These are phyloP conservation scores for Drusus annulatus DNA, from an alignment of 1,140 invertebrate species.

Conservation along the genomic window DNA sequence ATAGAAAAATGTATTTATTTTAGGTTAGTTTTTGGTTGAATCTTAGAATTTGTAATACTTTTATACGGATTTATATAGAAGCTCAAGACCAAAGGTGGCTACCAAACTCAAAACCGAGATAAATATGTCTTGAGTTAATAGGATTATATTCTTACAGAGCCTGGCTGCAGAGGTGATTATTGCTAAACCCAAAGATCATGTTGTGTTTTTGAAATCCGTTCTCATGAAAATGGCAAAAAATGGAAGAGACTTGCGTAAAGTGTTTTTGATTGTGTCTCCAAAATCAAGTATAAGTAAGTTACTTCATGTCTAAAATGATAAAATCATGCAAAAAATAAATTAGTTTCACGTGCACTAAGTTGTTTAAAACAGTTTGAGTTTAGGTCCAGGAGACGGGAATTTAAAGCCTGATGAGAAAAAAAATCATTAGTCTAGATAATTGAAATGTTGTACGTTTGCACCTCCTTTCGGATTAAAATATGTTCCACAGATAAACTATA, in stretches of 20 bases:
- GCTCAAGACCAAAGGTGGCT: too few relatives aligned
- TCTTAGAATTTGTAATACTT: background rate
- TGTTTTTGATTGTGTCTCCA: slow-evolving; percentile 5
- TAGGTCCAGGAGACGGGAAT: too few relatives aligned
- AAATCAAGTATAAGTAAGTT: slow-evolving; percentile 2
- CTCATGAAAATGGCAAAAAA: slow-evolving; percentile 25
- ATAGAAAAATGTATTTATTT: background rate
- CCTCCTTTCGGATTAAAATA: too few relatives aligned
- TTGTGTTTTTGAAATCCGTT: slow-evolving; percentile 7
- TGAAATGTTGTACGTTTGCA: too few relatives aligned
- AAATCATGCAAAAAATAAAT: too few relatives aligned
- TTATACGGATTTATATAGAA: background rate
- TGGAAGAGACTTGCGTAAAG: slow-evolving; percentile 15
- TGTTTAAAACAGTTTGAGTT: too few relatives aligned
- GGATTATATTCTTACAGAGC: background rate
- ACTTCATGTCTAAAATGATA: too few relatives aligned
- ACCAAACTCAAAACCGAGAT: background rate
- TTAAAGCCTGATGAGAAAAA: too few relatives aligned
- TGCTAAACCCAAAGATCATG: slow-evolving; percentile 13
- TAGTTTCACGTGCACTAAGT: too few relatives aligned
- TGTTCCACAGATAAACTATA: too few relatives aligned
- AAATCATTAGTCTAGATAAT: too few relatives aligned
- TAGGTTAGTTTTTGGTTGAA: too few relatives aligned
- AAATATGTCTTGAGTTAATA: background rate
- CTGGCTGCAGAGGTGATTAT: slow-evolving; percentile 16